Evolutionary conservation across 2,797 vertebrate genomes (phyloP).

Genomic region (Microhierax caerulescens): DNA sequence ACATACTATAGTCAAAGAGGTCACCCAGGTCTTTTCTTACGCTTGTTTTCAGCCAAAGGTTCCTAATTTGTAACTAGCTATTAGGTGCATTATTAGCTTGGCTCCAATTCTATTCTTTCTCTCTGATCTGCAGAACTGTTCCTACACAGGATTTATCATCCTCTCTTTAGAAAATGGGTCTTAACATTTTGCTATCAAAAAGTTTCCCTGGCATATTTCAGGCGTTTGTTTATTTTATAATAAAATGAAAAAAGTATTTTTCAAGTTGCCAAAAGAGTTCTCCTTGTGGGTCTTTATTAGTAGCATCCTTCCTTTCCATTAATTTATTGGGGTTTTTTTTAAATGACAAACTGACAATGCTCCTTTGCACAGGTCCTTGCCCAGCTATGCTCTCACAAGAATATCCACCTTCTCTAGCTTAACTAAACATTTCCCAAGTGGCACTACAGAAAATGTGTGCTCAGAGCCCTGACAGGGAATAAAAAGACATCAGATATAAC

Average conservation of each 20-base stretch:
- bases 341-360: neutral
- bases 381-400: neutral
- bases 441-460: neutral
- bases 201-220: neutral
- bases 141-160: neutral
- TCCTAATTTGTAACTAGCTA: neutral
- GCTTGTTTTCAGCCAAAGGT: neutral
- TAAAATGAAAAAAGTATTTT: neutral
- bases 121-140: neutral
- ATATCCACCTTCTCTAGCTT: neutral
- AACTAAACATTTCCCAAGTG: conserved; percentile 7
- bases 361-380: neutral
- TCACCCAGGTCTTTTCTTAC: neutral
- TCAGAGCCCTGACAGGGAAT: neutral
- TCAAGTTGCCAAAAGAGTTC: neutral
- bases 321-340: conserved; percentile 11
- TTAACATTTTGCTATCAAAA: neutral
- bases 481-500: neutral
- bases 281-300: neutral
- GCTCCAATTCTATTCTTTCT: neutral
- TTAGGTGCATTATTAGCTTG: neutral
- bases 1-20: neutral
- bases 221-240: too few relatives aligned
- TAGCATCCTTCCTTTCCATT: neutral
- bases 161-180: neutral